A percentile compares a stretch with the other conserved stretches of the same genome.
These are phyloP conservation scores for Kuschelorhynchus macadamiae DNA, from an alignment of 2,888 invertebrate species.

Conservation along the genomic window DNA sequence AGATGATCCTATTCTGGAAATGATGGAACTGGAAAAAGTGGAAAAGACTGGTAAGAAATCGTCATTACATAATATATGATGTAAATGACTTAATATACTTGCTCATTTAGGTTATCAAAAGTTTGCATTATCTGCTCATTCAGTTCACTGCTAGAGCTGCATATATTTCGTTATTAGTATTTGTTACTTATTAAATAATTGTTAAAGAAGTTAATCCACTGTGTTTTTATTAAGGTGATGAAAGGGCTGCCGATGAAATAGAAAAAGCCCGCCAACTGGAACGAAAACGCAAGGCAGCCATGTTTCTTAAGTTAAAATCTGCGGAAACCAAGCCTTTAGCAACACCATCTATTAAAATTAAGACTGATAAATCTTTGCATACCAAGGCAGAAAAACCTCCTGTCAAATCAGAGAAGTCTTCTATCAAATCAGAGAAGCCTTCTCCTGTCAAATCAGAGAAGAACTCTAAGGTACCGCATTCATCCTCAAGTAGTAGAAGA, in stretches of 20 bases:
- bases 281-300: slow-evolving; percentile 84
- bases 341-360: not conserved
- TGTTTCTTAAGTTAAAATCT: slow-evolving; percentile 75
- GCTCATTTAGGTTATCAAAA: too few species aligned
- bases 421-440: not conserved
- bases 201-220: too few species aligned
- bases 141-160: too few species aligned
- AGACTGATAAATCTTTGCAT: not conserved
- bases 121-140: too few species aligned
- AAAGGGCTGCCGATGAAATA: slow-evolving; percentile 55
- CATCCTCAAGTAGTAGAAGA: slow-evolving; percentile 48
- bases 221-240: slow-evolving; percentile 15
- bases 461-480: not conserved
- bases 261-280: slow-evolving; percentile 76
- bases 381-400: not conserved
- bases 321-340: slow-evolving; percentile 47
- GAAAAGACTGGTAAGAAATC: slow-evolving; percentile 59
- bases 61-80: slow-evolving; percentile 15
- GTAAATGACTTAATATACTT: too few species aligned
- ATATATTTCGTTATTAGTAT: too few species aligned
- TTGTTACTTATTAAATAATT: too few species aligned
- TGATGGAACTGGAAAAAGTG: slow-evolving; percentile 72
- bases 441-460: slow-evolving; percentile 15
- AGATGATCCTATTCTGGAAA: slow-evolving; percentile 69
- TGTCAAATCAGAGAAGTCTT: slow-evolving; percentile 2